Base-by-base conservation (phyloP, 1,140 invertebrate species). In the Drosophila serrata region DNA sequence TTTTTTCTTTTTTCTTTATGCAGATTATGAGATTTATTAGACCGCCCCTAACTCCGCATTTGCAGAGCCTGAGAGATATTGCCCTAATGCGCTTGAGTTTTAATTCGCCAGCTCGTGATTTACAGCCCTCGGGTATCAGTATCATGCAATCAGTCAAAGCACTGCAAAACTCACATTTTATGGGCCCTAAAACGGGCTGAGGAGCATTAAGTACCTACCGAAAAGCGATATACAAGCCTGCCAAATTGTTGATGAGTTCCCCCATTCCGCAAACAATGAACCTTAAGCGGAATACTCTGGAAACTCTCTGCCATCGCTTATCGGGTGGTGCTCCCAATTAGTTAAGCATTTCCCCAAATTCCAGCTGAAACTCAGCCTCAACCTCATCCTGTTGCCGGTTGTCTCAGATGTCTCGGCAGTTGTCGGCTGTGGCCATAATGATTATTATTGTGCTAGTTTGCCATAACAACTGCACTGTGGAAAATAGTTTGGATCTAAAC, bases 21-120 rank as follows among this genome's bases (percentile, higher is more conserved):
- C 64, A 87, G 85, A 87, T 88, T 90, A 90, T 70, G 64, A 73
- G 70, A 88, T 87, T 87, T 87, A 87, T 87, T 87, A 88, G 84
- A 56, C 48, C 56, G 27, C 63, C 42, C 29, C 22, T n/a, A 13
- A n/a, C 31, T 19, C 22, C 40, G 4, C 33, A 33, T 64, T 79
- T n/a, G n/a, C 59, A 75, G 33, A 40, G 53, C 53, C 65, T 15
- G 57, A 33, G 59, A 75, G 69, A 82, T 82, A 76, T 82, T 56
- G 56, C 63, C 64, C 74, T 79, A 82, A 86, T 86, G 79, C 78
- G 57, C 79, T 79, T 88, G 65, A 87, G 79, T 80, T 88, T 87
- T 90, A 90, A 87, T 90, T 87, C 69, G 63, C 64, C 42, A 40
- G 35, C 63, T 53, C 48, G 43, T 90, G 85, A 87, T 90, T 87